Percentiles rank a stretch among this genome's conserved stretches.
These are phyloP conservation scores for Mythimna pallens DNA, from an alignment of 2,888 invertebrate genomes.

Conservation along the genomic window DNA sequence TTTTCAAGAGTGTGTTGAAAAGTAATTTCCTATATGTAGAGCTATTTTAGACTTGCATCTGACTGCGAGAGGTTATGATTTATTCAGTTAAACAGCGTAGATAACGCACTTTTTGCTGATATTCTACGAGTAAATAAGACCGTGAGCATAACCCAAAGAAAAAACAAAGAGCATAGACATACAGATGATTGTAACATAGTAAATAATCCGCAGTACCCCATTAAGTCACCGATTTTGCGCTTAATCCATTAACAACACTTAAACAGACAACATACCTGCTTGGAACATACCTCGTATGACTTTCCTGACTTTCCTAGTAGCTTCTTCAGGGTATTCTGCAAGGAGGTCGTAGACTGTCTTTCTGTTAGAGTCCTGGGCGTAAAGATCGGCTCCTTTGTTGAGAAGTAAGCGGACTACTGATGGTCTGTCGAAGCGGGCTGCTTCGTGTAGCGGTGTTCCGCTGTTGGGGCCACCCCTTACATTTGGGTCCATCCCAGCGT, in stretches of 20 bases:
- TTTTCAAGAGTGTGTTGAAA: too few relatives aligned
- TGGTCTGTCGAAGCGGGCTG: constrained; percentile 97
- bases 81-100: not conserved
- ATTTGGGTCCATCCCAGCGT: constrained; percentile 97
- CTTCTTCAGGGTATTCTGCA: constrained; percentile 96
- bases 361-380: constrained; percentile 94
- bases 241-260: constrained; percentile 39
- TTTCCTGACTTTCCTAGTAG: constrained; percentile 96
- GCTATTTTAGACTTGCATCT: too few relatives aligned
- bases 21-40: too few relatives aligned
- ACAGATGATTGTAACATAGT: not conserved
- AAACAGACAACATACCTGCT: constrained; percentile 49
- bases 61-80: too few relatives aligned
- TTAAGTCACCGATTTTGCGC: constrained; percentile 32
- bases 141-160: not conserved
- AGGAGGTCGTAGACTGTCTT: constrained; percentile 97
- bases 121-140: not conserved
- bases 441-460: constrained; percentile 98
- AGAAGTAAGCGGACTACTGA: constrained; percentile 96
- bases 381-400: constrained; percentile 95
- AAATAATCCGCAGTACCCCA: not conserved
- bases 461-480: constrained; percentile 93
- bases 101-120: too few relatives aligned
- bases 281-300: constrained; percentile 94
- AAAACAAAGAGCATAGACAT: constrained; percentile 18